Base-by-base conservation (phyloP, 2,888 invertebrate genomes). In the Mayetiola destructor region DNA sequence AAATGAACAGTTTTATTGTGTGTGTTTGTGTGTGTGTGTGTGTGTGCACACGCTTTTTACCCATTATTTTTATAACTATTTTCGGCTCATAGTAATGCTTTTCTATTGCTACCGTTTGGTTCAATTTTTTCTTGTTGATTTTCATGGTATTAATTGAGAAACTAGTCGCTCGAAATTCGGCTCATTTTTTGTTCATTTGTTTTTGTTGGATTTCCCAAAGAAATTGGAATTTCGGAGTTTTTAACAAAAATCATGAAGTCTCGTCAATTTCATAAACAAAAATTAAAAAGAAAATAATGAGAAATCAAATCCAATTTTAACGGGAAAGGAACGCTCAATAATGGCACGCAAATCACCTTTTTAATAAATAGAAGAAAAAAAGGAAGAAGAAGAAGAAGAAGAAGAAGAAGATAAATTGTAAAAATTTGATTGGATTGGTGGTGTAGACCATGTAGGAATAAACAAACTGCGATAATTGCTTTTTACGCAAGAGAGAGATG, bases 291-390 rank as follows among this genome's bases (percentile, higher is more conserved):
- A 6, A 48, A 48, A 48, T 48, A 27, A 6, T n/a, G n/a, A 16
- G n/a, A 48, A n/a, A 3, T n/a, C 4, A 12, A 48, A 48, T 27
- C 48, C 48, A 48, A n/a, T n/a, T n/a, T n/a, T n/a, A n/a, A 48
- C 48, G 48, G 48, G 27, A 48, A 48, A 42, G 23, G n/a, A 48
- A 48, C 27, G 48, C 48, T 23, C 27, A 48, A 48, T 27, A 48
- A 48, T 48, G 1, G 27, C 21, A 40, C 4, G 23, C 18, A 12
- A 16, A 39, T 3, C 20, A 10, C 18, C 8, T 42, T 42, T 6
- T n/a, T n/a, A n/a, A n/a, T n/a, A 27, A 27, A 8, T 27, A 5
- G 27, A 2, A 4, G 14, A 23, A n/a, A n/a, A 27, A 27, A 27
- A n/a, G 6, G 27, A n/a, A 6, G 3, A 27, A 4, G 27, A 27